Evolutionary conservation across 2,888 invertebrate species (phyloP), one percentile per base, ranked within the genome.

Genomic region (Romanomermis culicivorax): DNA sequence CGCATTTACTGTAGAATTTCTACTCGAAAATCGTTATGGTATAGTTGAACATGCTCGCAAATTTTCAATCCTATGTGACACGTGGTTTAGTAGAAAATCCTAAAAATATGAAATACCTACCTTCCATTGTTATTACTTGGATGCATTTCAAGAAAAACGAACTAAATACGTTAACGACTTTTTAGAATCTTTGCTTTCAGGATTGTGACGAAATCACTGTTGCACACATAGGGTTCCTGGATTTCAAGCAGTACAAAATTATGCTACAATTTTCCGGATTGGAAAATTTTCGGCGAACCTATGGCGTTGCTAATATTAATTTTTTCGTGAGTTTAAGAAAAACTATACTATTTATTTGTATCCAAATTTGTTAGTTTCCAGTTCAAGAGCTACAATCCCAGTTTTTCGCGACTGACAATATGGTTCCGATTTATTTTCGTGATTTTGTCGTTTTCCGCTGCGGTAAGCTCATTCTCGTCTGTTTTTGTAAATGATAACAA

Each of bases 371-470:
- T 55, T 53, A 59, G 61, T 53, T 79, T 79, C 57, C 77, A 91
- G 91, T 88, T 89, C 69, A 88, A 88, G 73, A 87, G 84, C 2
- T 93, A 89, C 73, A 91, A 88, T 72, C 85, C 89, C 50, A 83
- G 83, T 11, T 95, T 91, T 69, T 91, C 91, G 29, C 87, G 89
- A 75, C 82, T 93, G 69, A 91, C 93, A 74, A 86, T 93, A 58
- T 93, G 91, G 87, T 88, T 93, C 69, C 77, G 93, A 62, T 84
- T 91, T 69, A 83, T 91, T 64, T 93, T 91, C 71, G 75, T 91
- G 52, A 73, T 88, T 45, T 77, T 83, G 43, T 82, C 88, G 1
- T 91, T 93, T 69, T 17, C 3, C 2, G 47, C 23, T 2, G 14
- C 55, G 42, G 55, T 55, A 42, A 52, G 54, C 3, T n/a, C n/a